Evolutionary conservation across 1,140 invertebrate genomes (phyloP).

Genomic region (Pachypsylla venusta): DNA sequence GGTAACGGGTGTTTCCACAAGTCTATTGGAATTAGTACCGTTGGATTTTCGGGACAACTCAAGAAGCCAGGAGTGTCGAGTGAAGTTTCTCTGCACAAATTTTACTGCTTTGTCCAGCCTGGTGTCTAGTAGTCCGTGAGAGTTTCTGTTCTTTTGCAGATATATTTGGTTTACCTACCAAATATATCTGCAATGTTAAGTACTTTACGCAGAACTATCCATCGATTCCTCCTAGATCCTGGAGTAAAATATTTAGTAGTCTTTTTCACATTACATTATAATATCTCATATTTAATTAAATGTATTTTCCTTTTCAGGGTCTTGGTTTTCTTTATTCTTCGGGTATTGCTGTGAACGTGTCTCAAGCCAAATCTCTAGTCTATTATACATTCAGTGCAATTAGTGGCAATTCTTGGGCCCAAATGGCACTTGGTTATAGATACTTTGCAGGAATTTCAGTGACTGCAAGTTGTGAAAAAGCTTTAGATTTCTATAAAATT

Average conservation of each 20-base stretch:
- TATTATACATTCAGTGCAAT: conserved; percentile 84
- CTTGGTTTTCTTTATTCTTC: conserved; percentile 78
- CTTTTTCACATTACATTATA: not conserved
- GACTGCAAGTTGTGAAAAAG: conserved; percentile 71
- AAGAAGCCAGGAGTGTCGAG: too few relatives aligned
- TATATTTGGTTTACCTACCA: not conserved
- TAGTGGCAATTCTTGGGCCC: conserved; percentile 76
- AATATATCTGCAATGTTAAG: not conserved
- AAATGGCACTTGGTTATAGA: conserved; percentile 85
- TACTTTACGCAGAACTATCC: not conserved
- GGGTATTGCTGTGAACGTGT: conserved; percentile 69
- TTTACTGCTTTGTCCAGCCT: too few relatives aligned
- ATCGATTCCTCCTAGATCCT: not conserved
- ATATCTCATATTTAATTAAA: conserved; percentile 2
- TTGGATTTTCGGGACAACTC: too few relatives aligned
- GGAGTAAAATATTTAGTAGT: conserved; percentile 7
- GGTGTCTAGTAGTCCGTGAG: too few relatives aligned
- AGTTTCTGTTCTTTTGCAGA: too few relatives aligned
- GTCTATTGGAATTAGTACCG: too few relatives aligned
- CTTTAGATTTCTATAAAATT: conserved; percentile 72
- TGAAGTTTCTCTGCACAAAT: too few relatives aligned
- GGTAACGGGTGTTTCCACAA: too few relatives aligned
- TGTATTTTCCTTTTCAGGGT: conserved; percentile 41
- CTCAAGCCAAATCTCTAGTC: conserved; percentile 72
- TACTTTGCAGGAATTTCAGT: conserved; percentile 85